Percentiles rank a stretch among this genome's conserved stretches.
phyloP scores from a whole-genome alignment of 2,113 vertebrate species.

The Perccottus glenii region DNA sequence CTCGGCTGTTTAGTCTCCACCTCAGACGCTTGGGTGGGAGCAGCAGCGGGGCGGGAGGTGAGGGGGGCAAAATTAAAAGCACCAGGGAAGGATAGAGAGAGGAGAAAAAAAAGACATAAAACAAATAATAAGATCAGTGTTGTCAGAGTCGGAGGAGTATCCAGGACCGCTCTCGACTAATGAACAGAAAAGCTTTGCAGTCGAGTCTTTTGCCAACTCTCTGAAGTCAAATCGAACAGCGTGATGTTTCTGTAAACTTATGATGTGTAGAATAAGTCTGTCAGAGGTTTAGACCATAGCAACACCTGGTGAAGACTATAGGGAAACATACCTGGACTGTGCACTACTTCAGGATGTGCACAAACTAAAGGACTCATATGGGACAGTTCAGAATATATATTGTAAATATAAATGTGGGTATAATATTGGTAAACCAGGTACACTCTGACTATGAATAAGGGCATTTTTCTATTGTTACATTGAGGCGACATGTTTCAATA shows the following conservation, averaged over 20 bases:
- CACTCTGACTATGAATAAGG: too few species aligned
- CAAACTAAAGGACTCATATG: too few species aligned
- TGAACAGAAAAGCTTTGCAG: slow-evolving; percentile 58
- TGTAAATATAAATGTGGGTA: too few species aligned
- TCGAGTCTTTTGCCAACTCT: slow-evolving; percentile 26
- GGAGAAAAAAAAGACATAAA: slow-evolving; percentile 50
- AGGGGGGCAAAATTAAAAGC: slow-evolving; percentile 40
- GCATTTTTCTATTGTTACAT: too few species aligned
- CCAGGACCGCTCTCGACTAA: slow-evolving; percentile 58
- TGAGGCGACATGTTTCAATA: too few species aligned
- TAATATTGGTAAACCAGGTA: too few species aligned
- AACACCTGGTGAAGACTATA: background rate
- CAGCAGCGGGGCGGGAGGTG: slow-evolving; percentile 46
- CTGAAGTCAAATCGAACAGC: background rate
- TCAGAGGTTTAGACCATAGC: background rate
- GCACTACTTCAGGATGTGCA: too few species aligned
- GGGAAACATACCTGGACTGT: too few species aligned
- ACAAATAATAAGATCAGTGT: slow-evolving; percentile 66
- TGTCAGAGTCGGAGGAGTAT: slow-evolving; percentile 66
- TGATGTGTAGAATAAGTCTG: background rate
- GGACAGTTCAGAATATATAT: too few species aligned
- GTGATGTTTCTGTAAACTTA: background rate
- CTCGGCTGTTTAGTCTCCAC: slow-evolving; percentile 78
- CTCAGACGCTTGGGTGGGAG: slow-evolving; percentile 63
- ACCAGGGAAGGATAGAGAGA: slow-evolving; percentile 44